phyloP scores from a whole-genome alignment of 1,140 invertebrate genomes.

The Contarinia nasturtii region DNA sequence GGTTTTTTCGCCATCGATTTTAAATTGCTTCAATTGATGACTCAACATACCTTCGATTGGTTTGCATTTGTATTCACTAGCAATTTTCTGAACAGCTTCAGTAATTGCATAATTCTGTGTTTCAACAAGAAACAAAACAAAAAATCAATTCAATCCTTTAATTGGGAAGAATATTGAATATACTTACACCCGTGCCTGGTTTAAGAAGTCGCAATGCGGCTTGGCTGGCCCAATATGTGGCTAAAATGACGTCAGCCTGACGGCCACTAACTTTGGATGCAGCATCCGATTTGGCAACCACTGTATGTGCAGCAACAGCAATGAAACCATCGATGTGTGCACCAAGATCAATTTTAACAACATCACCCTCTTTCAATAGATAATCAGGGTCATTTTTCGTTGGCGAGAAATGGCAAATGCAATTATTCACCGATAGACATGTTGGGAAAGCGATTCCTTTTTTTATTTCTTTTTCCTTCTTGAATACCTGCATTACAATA shows the following conservation, averaged over 20 bases:
- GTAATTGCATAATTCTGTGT: conserved; percentile 80
- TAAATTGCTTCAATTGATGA: conserved; percentile 89
- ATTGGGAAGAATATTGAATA: background rate
- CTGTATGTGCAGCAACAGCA: conserved; percentile 91
- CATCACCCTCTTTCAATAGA: conserved; percentile 75
- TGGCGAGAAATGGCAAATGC: conserved; percentile 97
- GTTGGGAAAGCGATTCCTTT: conserved; percentile 98
- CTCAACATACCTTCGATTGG: conserved; percentile 98
- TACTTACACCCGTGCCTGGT: conserved; percentile 67
- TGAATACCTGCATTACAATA: conserved; percentile 38
- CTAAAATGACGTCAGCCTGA: conserved; percentile 87
- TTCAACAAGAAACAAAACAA: background rate
- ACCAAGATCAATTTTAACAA: conserved; percentile 96
- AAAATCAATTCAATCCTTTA: too few species aligned
- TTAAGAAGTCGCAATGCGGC: conserved; percentile 82
- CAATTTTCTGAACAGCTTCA: conserved; percentile 81
- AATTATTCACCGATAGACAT: conserved; percentile 96
- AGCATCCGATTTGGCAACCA: conserved; percentile 65
- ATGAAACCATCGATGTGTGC: conserved; percentile 98
- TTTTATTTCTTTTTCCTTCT: conserved; percentile 95
- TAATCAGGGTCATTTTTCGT: conserved; percentile 81
- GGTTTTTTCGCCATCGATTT: conserved; percentile 96
- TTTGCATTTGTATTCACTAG: conserved; percentile 85
- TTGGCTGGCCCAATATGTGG: conserved; percentile 87
- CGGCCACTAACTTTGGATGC: conserved; percentile 58